Percentiles rank a stretch among this genome's conserved stretches.
These are phyloP conservation scores for Lophura nycthemera DNA, from an alignment of 2,113 vertebrate species.

Conservation along the genomic window DNA sequence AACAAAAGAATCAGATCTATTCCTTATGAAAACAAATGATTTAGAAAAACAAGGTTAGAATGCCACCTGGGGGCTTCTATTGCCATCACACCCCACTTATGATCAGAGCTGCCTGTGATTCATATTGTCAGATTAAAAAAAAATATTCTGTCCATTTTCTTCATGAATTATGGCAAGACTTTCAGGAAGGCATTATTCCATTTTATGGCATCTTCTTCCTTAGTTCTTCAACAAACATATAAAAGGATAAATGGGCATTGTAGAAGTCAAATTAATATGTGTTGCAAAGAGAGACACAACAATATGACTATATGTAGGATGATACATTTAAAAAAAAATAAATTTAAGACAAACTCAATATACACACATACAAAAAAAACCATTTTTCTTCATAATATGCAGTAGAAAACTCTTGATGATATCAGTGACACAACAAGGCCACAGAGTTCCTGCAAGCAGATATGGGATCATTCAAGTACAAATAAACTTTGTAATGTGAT, in stretches of 20 bases:
- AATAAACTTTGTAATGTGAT: background rate
- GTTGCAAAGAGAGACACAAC: background rate
- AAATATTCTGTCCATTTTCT: background rate
- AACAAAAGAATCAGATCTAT: conserved; percentile 57
- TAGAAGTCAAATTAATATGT: background rate
- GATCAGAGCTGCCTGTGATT: background rate
- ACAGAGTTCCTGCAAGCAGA: background rate
- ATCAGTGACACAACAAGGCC: background rate
- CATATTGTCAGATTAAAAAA: background rate
- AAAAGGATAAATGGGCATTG: background rate
- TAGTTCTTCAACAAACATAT: background rate
- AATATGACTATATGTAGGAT: background rate
- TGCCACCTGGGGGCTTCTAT: conserved; percentile 79
- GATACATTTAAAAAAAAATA: background rate
- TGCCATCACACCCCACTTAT: conserved; percentile 70
- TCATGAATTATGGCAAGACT: background rate
- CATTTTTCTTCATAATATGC: background rate
- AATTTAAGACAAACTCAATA: background rate
- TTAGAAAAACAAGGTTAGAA: conserved; percentile 77
- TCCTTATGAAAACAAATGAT: conserved; percentile 65
- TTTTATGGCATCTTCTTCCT: background rate
- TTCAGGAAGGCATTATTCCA: background rate
- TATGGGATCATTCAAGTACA: background rate
- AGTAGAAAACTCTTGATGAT: background rate
- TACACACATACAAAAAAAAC: background rate